Conservation (phyloP, 2,113 vertebrate species). For the Oncorhynchus gorbuscha region DNA sequence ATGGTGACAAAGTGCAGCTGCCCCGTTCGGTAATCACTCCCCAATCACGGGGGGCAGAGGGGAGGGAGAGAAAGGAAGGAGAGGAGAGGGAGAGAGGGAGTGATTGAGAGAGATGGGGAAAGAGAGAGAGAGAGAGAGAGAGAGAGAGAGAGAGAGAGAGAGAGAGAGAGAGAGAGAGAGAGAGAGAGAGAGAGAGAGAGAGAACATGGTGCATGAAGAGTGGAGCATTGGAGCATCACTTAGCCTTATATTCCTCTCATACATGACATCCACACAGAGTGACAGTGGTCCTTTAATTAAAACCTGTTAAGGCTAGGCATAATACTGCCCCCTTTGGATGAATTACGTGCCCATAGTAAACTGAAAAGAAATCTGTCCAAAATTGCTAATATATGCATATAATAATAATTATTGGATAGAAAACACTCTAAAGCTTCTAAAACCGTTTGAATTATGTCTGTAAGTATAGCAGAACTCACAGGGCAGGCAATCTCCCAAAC, state of each 20-base stretch:
- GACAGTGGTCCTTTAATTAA: background rate
- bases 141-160: background rate
- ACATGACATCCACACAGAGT: background rate
- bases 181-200: too few species aligned
- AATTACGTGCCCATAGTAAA: too few species aligned
- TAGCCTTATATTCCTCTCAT: background rate
- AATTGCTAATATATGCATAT: too few species aligned
- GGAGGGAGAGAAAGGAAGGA: background rate
- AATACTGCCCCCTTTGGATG: too few species aligned
- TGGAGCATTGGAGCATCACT: background rate
- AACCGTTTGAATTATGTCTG: too few species aligned
- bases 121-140: background rate
- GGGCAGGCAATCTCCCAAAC: too few species aligned
- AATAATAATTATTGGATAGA: too few species aligned
- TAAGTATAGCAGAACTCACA: too few species aligned
- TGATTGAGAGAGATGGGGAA: background rate
- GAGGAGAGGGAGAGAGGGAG: conserved; percentile 10
- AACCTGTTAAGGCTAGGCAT: too few species aligned
- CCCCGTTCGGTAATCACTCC: conserved; percentile 53
- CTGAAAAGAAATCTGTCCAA: too few species aligned
- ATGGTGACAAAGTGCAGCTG: conserved; percentile 58
- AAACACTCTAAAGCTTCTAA: too few species aligned
- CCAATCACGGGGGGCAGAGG: conserved; percentile 29
- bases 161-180: conserved; percentile 13
- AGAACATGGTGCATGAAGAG: too few species aligned